Evolutionary conservation across 2,113 vertebrate species (phyloP), one percentile per base, ranked within the genome.

Genomic region (Semnopithecus entellus): DNA sequence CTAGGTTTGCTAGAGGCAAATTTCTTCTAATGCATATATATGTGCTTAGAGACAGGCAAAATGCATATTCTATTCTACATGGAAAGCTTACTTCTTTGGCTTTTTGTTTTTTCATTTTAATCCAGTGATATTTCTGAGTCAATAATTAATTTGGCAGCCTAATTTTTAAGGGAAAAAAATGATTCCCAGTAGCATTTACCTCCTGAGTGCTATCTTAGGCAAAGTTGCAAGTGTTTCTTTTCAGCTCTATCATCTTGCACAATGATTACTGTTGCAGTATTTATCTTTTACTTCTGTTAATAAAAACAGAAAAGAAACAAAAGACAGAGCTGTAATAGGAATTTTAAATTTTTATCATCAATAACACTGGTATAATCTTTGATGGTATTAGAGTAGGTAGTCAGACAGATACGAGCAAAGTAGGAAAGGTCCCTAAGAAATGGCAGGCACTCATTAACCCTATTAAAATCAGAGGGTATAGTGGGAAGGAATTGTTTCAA

Each of bases 151-250:
- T 92, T 87, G 64, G 3, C 3, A 82, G 5, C 17, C 40, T 59
- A 88, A 82, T 83, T 91, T 22, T 70, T 70, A 48, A 75, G 35
- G 75, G 20, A 43, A 25, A 95, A 96, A 96, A 82, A 72, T 95
- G 50, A 96, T 96, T 95, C 90, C 75, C 18, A 59, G 27, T 43
- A 43, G 10, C 27, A 11, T 78, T 82, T 87, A 43, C 9, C 64
- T 72, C 23, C 38, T 57, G 81, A 95, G 48, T 87, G 32, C 50
- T 97, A 88, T 94, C 92, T 98, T 96, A 96, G 96, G 97, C 91
- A 97, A 91, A 93, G 70, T 97, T 95, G 7, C 48, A 96, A 78
- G 38, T 20, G 20, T 95, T 25, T 5, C 17, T 93, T 14, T 27
- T n/a, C 86, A 96, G 96, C 85, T 45, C 81, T 94, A 45, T 89